A percentile compares a stretch with the other conserved stretches of the same genome.
Conservation (phyloP, 2,888 invertebrate species). For the Drosophila mulleri region DNA sequence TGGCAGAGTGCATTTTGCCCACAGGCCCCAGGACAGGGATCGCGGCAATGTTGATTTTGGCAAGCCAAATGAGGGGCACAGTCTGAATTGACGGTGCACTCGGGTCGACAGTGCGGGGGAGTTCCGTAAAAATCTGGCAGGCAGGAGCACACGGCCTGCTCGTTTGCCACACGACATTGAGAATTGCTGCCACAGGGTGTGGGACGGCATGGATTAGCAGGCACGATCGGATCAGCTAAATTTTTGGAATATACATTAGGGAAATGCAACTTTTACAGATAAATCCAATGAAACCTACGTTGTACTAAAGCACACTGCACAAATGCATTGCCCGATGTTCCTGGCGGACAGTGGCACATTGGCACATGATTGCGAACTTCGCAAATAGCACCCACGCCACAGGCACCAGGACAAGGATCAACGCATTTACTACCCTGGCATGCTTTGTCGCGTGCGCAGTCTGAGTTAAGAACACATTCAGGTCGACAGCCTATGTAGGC, state of each 20-base stretch:
- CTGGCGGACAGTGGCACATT: constrained; percentile 89
- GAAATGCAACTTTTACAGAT: neutral
- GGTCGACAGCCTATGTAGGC: constrained; percentile 90
- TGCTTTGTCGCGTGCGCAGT: constrained; percentile 90
- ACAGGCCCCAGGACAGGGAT: constrained; percentile 92
- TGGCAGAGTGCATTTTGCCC: constrained; percentile 90
- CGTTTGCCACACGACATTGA: constrained; percentile 88
- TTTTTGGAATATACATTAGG: neutral
- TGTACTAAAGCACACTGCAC: constrained; percentile 87
- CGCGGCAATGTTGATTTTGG: constrained; percentile 89
- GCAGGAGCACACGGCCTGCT: constrained; percentile 90
- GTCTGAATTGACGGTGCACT: constrained; percentile 90
- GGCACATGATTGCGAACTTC: constrained; percentile 91
- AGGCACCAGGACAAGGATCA: constrained; percentile 92
- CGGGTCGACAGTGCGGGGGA: constrained; percentile 91
- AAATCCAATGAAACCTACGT: constrained; percentile 85
- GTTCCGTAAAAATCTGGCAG: constrained; percentile 89
- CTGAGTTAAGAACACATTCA: constrained; percentile 92
- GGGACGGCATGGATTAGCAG: constrained; percentile 88
- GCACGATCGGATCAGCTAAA: constrained; percentile 62
- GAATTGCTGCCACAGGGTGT: constrained; percentile 93
- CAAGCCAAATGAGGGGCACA: constrained; percentile 90
- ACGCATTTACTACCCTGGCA: constrained; percentile 91
- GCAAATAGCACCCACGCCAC: constrained; percentile 90
- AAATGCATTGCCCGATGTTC: constrained; percentile 90